Percentiles rank a stretch among this genome's conserved stretches.
phyloP scores from a whole-genome alignment of 2,113 vertebrate species.

The Micronisus gabar region DNA sequence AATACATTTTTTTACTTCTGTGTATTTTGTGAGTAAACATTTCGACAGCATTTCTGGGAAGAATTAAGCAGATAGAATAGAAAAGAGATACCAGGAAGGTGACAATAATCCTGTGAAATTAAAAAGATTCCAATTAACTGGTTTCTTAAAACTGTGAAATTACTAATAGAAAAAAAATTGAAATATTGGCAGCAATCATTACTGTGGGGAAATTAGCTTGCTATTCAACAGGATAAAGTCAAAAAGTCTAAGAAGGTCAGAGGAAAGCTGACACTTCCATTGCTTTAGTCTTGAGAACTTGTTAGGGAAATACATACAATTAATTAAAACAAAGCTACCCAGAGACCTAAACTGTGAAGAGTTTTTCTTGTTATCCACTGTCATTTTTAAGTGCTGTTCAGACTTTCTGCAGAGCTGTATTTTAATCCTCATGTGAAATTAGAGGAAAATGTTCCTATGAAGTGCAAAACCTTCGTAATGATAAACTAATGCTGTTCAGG shows the following conservation, averaged over 20 bases:
- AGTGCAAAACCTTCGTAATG: not conserved
- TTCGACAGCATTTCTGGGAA: not conserved
- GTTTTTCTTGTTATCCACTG: not conserved
- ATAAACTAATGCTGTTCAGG: not conserved
- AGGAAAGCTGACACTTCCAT: not conserved
- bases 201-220: not conserved
- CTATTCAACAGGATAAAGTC: not conserved
- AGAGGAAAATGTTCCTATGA: not conserved
- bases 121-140: not conserved
- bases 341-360: not conserved
- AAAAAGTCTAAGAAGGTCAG: not conserved
- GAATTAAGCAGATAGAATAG: not conserved
- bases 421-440: not conserved
- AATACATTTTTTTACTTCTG: not conserved
- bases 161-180: not conserved
- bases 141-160: not conserved
- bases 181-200: not conserved
- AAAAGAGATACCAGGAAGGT: not conserved
- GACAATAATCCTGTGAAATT: not conserved
- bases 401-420: not conserved
- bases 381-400: not conserved
- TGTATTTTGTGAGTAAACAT: not conserved
- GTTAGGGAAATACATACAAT: not conserved
- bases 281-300: not conserved
- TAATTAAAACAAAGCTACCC: not conserved